A percentile compares a stretch with the other conserved stretches of the same genome.
Evolutionary conservation across 2,888 invertebrate species (phyloP).

Genomic region (Brenthis daphne): DNA sequence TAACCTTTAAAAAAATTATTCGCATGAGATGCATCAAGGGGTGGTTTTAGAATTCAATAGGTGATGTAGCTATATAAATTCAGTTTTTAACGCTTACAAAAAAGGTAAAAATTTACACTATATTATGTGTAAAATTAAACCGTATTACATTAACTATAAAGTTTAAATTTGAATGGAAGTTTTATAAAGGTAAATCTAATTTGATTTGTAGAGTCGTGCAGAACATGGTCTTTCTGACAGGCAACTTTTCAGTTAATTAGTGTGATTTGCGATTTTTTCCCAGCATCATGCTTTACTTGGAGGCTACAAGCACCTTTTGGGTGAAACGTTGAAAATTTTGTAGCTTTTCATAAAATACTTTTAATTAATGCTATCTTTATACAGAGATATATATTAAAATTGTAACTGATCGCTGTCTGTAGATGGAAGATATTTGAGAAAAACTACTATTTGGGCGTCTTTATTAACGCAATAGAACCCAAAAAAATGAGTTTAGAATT

Average conservation of each 20-base stretch:
- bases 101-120: constrained; percentile 26
- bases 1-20: constrained; percentile 18
- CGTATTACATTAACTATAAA: not conserved
- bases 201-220: constrained; percentile 37
- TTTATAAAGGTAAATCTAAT: constrained; percentile 14
- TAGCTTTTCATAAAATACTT: constrained; percentile 1
- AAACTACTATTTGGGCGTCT: too few relatives aligned
- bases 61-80: constrained; percentile 37
- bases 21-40: constrained; percentile 27
- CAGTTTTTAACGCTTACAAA: constrained; percentile 36
- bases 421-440: too few relatives aligned
- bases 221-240: constrained; percentile 51
- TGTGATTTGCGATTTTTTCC: constrained; percentile 41
- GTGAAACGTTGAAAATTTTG: constrained; percentile 1
- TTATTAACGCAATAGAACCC: too few relatives aligned
- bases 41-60: constrained; percentile 33
- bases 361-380: constrained; percentile 11
- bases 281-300: constrained; percentile 18
- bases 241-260: constrained; percentile 65
- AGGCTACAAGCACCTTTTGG: constrained; percentile 19
- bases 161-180: not conserved
- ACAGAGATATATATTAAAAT: too few relatives aligned
- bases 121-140: constrained; percentile 5
- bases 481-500: too few relatives aligned
- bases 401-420: too few relatives aligned